Evolutionary conservation across 1,140 invertebrate species (phyloP), one percentile per base, ranked within the genome.

Genomic region (Zaprionus lachaisei): DNA sequence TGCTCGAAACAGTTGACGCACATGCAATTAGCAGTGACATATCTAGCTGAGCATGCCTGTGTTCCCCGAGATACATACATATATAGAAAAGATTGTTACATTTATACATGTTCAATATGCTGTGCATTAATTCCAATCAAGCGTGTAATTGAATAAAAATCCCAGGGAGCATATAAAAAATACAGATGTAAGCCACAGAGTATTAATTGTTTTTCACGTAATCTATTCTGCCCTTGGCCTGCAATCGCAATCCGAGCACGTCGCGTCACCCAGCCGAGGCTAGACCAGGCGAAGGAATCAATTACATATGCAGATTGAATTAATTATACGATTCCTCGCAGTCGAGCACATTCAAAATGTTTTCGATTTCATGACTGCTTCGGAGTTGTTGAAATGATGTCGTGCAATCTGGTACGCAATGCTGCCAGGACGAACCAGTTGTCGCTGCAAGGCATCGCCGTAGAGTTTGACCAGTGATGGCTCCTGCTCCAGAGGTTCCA

Each of bases 401-500:
- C 93, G 69, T 0, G 96, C 96, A 76, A 96, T 96, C 72, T 91
- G 93, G 77, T 95, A 94, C 11, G 94, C 94, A 74, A 96, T 90
- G 6, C 95, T 95, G 49, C 93, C 93, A 69, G 93, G 90, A 56
- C 93, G 94, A 1, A 96, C 81, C 22, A 93, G 93, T 77, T 94
- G 94, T n/a, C 93, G 93, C 2, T 95, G 92, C 26, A 96, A 73
- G 4, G 95, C 94, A 71, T 94, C 94, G 15, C 94, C 93, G 77
- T 96, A 97, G 26, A 94, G 95, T 71, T 95, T 94, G 5, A 96
- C 93, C 17, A 96, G 83, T 0, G 95, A 95, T 9, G 93, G 81
- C 77, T 97, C 96, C 4, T 94, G 94, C 78, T 97, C 96, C 4
- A 93, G 65, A 1, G 96, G 96, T 77, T 95, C 93, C 9, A 96